phyloP scores from a whole-genome alignment of 1,140 invertebrate species.

The Orchestia grillus region DNA sequence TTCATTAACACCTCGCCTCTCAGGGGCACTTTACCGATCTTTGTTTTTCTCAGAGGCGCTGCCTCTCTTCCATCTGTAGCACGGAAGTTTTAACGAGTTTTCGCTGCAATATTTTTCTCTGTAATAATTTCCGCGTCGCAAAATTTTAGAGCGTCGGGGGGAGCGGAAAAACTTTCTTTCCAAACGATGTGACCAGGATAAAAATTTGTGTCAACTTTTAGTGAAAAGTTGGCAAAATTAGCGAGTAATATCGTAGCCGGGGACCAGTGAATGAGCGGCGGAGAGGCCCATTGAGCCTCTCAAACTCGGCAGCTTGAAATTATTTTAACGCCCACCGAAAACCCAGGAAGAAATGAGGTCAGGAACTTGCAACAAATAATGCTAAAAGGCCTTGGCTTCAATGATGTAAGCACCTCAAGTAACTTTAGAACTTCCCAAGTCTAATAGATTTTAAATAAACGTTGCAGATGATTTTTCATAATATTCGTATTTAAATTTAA shows the following conservation, averaged over 20 bases:
- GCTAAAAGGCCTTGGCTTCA: background rate
- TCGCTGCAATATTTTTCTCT: conserved; percentile 1
- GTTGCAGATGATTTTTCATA: no score
- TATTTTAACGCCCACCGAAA: background rate
- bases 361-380: background rate
- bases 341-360: background rate
- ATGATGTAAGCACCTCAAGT: background rate
- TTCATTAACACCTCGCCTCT: background rate
- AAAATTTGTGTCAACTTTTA: conserved; percentile 21
- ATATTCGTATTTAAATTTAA: no score
- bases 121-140: conserved; percentile 2
- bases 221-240: conserved; percentile 46
- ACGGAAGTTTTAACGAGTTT: conserved; percentile 43
- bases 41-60: background rate
- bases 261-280: conserved; percentile 20
- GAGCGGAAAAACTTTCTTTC: background rate
- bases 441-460: no score
- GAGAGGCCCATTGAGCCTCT: background rate
- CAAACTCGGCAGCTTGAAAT: background rate
- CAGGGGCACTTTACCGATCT: background rate
- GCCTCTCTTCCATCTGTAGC: conserved; percentile 1
- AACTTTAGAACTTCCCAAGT: background rate
- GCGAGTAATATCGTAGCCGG: background rate
- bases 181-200: background rate
- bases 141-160: background rate